A percentile compares a stretch with the other conserved stretches of the same genome.
These are phyloP conservation scores for Leptinotarsa rubiginosa DNA, from an alignment of 2,888 invertebrate species.

Conservation along the genomic window DNA sequence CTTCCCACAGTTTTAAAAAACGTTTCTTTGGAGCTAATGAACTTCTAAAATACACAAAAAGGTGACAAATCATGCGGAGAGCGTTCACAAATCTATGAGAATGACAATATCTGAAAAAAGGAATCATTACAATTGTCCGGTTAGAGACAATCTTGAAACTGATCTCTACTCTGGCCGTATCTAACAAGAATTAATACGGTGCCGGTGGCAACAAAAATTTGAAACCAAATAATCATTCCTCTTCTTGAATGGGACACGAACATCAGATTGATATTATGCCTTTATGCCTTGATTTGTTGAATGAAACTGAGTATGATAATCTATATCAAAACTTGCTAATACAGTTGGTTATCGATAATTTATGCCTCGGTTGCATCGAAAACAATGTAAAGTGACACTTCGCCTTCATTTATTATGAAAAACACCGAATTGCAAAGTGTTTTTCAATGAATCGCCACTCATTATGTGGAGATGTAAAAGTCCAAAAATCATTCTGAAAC, in stretches of 20 bases:
- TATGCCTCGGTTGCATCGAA: too few species aligned
- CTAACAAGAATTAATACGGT: slow-evolving; percentile 7
- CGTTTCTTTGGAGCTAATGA: background rate
- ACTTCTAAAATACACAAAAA: background rate
- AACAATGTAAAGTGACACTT: too few species aligned
- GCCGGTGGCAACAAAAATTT: slow-evolving; percentile 1
- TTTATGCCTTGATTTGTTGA: too few species aligned
- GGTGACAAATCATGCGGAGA: background rate
- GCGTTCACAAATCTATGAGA: slow-evolving; percentile 7
- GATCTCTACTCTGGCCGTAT: slow-evolving; percentile 1
- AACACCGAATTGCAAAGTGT: too few species aligned
- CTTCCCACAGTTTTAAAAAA: too few species aligned
- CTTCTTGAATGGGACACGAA: background rate
- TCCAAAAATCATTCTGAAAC: too few species aligned
- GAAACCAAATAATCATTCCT: slow-evolving; percentile 7
- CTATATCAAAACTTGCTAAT: too few species aligned
- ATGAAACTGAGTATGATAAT: too few species aligned
- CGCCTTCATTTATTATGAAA: too few species aligned
- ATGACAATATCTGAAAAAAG: slow-evolving; percentile 10
- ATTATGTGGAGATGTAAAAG: too few species aligned
- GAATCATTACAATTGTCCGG: slow-evolving; percentile 3
- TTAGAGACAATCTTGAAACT: background rate
- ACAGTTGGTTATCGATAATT: too few species aligned
- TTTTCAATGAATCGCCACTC: too few species aligned
- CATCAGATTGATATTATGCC: background rate